Percentiles rank a stretch among this genome's conserved stretches.
Conservation (phyloP, 2,888 invertebrate species). For the Calameuta idolon region DNA sequence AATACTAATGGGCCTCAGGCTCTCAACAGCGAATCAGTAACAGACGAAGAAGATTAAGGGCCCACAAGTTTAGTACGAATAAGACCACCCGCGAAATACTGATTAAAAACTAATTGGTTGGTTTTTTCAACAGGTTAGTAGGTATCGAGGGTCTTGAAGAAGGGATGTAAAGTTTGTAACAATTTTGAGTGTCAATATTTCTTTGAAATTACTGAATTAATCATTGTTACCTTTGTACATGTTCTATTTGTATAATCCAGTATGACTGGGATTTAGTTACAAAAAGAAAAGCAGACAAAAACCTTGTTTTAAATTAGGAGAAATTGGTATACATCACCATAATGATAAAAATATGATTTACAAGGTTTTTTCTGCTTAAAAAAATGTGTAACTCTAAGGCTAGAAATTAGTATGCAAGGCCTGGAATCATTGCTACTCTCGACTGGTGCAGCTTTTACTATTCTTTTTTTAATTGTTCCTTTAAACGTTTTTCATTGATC, state of each 20-base stretch:
- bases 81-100: background rate
- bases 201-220: background rate
- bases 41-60: background rate
- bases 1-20: background rate
- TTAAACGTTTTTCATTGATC: background rate
- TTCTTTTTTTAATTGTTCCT: background rate
- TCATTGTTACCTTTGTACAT: background rate
- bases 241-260: background rate
- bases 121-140: too few species aligned
- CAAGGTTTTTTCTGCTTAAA: background rate
- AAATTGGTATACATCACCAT: background rate
- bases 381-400: background rate
- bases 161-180: background rate
- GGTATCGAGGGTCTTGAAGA: background rate
- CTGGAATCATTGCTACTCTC: background rate
- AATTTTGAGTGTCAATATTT: background rate
- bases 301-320: background rate
- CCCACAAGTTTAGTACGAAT: background rate
- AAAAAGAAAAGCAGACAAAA: background rate
- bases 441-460: background rate
- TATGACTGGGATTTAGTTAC: background rate
- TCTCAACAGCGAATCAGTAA: background rate
- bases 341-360: background rate
- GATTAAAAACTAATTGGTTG: background rate
- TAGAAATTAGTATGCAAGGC: background rate